Base-by-base conservation (phyloP, 2,113 vertebrate species). In the Tympanuchus pallidicinctus region DNA sequence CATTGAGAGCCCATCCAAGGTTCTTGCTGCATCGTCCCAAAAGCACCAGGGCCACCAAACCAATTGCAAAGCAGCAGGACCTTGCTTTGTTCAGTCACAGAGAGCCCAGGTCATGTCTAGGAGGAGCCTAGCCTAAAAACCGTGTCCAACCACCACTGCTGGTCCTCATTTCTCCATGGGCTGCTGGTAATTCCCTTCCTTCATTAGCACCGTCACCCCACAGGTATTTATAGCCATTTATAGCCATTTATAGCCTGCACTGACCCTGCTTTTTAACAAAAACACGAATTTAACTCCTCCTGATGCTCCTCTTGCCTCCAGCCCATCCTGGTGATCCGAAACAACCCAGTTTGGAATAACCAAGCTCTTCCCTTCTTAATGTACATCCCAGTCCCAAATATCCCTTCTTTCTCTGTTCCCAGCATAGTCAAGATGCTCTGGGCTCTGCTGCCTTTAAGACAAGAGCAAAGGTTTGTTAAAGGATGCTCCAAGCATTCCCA, bases 151-250 rank as follows among this genome's bases (percentile, higher is more conserved):
- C 83, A 32, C 32, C 56, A n/a, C 75, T 34, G 18, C 79, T 38
- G 47, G 48, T 21, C 27, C 54, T 38, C 36, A 25, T 56, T 79
- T n/a, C 77, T 30, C 15, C 7, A 13, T 69, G 79, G 67, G 72
- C 65, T 80, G 67, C 77, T 47, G 9, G 1, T 85, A 96, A 95
- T 95, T 96, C 95, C 91, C 94, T 95, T 52, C 52, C 91, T 76
- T 95, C 95, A 93, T 97, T 96, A 96, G 92, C 89, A 10, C 72
- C 0, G 72, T 69, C 95, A 90, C 91, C 91, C 81, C 67, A 0
- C 16, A 65, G 88, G 83, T 96, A 96, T 96, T 96, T 94, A 96
- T 94, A 97, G 92, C 50, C 61, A 28, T 64, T 64, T 64, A 40
- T 64, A 64, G 36, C 61, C 59, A 40, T 64, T 64, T 64, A 64